Evolutionary conservation across 2,888 invertebrate species (phyloP).

Genomic region (Volucella zonaria): DNA sequence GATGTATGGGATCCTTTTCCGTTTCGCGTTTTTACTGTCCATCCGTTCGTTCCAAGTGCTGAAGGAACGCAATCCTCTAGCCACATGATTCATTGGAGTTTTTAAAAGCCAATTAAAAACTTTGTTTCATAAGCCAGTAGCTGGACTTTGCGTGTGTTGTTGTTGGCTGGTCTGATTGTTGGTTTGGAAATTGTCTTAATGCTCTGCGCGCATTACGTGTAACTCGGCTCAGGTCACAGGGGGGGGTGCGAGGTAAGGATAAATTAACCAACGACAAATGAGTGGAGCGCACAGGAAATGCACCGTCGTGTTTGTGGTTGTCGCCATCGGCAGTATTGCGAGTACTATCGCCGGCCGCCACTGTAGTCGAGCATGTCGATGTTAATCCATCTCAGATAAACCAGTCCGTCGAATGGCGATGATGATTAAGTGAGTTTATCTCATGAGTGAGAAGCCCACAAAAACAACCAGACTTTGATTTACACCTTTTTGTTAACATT

Average conservation of each 20-base stretch:
- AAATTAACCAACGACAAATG: conserved; percentile 68
- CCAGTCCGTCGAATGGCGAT: conserved; percentile 9
- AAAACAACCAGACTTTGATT: conserved; percentile 42
- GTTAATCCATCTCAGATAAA: conserved; percentile 62
- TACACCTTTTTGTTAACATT: not conserved
- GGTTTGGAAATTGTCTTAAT: conserved; percentile 15
- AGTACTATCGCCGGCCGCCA: conserved; percentile 2
- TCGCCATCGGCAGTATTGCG: not conserved
- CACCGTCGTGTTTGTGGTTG: not conserved
- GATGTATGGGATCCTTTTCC: conserved; percentile 70
- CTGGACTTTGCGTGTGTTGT: not conserved
- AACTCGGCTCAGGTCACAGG: conserved; percentile 8
- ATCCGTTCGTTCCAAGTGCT: not conserved
- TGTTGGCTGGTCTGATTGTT: conserved; percentile 11
- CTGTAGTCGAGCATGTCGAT: conserved; percentile 34
- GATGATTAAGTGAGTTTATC: conserved; percentile 48
- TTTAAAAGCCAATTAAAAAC: conserved; percentile 73
- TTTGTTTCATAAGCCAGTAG: conserved; percentile 57
- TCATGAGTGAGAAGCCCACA: conserved; percentile 3
- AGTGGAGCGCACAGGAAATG: conserved; percentile 63
- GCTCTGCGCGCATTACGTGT: conserved; percentile 65
- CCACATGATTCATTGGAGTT: conserved; percentile 69
- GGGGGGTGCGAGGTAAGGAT: conserved; percentile 30
- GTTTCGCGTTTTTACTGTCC: conserved; percentile 54
- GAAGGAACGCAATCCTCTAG: conserved; percentile 25